Conservation (phyloP, 1,140 invertebrate genomes). For the Diorhabda elongata region DNA sequence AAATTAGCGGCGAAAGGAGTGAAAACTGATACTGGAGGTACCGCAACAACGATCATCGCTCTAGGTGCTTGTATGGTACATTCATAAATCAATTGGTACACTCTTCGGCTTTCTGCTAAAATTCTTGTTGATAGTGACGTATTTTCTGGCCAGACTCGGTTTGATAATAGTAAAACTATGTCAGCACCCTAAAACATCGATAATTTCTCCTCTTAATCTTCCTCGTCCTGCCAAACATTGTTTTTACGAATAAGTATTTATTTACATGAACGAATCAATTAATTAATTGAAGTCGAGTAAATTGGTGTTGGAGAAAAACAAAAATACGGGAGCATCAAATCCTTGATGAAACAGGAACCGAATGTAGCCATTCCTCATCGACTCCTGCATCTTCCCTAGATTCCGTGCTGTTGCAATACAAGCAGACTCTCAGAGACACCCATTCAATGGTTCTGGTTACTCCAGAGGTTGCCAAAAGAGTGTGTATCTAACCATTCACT, state of each 20-base stretch:
- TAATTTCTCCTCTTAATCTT: slow-evolving; percentile 5
- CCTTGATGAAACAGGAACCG: too few species aligned
- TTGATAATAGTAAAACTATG: slow-evolving; percentile 36
- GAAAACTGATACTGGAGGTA: slow-evolving; percentile 37
- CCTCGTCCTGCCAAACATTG: neutral
- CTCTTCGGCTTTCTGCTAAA: slow-evolving; percentile 34
- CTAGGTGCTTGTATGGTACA: slow-evolving; percentile 38
- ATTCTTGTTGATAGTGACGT: slow-evolving; percentile 27
- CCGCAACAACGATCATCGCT: slow-evolving; percentile 36
- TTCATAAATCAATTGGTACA: slow-evolving; percentile 32
- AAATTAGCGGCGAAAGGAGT: slow-evolving; percentile 36
- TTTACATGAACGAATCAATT: neutral
- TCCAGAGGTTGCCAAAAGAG: too few species aligned
- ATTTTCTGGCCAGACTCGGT: slow-evolving; percentile 20
- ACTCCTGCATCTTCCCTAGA: too few species aligned
- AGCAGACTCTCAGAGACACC: too few species aligned
- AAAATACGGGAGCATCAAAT: too few species aligned
- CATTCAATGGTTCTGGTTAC: too few species aligned
- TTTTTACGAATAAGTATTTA: neutral
- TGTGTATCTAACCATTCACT: too few species aligned
- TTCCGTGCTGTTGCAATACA: too few species aligned
- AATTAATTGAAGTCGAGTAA: neutral
- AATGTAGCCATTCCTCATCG: too few species aligned
- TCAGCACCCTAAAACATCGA: slow-evolving; percentile 37
- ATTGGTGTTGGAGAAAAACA: neutral